Base-by-base conservation (phyloP, 1,140 invertebrate genomes). In the Drosophila kikkawai region DNA sequence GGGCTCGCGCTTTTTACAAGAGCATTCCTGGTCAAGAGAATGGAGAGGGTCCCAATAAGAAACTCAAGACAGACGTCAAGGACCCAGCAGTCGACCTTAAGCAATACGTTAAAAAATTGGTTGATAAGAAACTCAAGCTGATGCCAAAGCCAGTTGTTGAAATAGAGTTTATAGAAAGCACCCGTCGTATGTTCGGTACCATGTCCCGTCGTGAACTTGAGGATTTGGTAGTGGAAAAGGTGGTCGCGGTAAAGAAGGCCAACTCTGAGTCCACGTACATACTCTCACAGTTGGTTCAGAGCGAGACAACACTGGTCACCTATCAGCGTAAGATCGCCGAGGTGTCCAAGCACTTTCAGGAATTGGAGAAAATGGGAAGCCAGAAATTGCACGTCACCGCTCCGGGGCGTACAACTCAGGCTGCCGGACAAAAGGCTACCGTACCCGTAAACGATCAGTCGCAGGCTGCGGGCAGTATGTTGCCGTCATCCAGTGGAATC, bases 381-480 rank as follows among this genome's bases (percentile, higher is more conserved):
- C 3, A 8, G 3, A 94, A 92, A 75, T 94, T 91, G 60, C 92
- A 92, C 19, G 86, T 92, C 19, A 92, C 95, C 8, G 93, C 94
- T 7, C 96, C 96, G 0, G 94, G 97, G 3, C 96, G 96, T 93
- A 96, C 97, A 39, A 97, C 96, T 26, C 93, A 96, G 58, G 97
- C 96, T 9, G 96, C 97, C 32, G 96, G 11, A 12, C 44, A 47
- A 47, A 47, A 22, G 1, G 11, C 11, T 12, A 11, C 0, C 11
- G 17, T 11, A 42, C 1, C 2, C 41, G 8, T 9, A 8, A 42
- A 42, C n/a, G 4, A 11, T 19, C 1, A 19, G 17, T 9, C 17
- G 5, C 11, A 45, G 11, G 42, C 42, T 7, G 4, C 9, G 42
- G 42, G 5, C 11, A 12, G 17, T 12, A 12, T 19, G 11, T 45